Evolutionary conservation across 2,888 invertebrate genomes (phyloP), one percentile per base, ranked within the genome.

Genomic region (Philaethria dido): DNA sequence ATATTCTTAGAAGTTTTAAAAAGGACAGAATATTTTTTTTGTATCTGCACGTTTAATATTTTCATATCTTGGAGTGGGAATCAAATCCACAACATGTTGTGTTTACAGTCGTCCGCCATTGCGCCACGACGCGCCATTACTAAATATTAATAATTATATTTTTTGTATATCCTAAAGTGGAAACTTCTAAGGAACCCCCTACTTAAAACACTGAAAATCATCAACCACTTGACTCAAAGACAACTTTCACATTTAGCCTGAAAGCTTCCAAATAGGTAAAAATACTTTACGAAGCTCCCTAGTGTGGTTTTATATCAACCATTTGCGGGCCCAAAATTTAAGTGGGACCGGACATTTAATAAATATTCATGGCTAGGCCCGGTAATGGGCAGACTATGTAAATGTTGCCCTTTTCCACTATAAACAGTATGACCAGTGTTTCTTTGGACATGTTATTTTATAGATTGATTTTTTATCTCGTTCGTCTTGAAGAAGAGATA

Each of bases 351-450:
- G 67, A 66, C 71, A 62, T 72, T 69, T 70, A 67, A 74, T 75
- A 75, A 75, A 75, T 75, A 75, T 75, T 75, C 73, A 74, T 74
- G 54, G 52, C 59, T 62, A 61, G 68, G 69, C 74, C 66, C 69
- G 64, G 62, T 69, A 73, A 75, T 75, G 73, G 73, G 62, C 69
- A 68, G 71, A 73, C 72, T 74, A 74, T 75, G 73, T 45, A 69
- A 75, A 74, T 71, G 47, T 25, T 20, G 60, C 63, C 71, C 69
- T 68, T 73, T 71, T 44, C 62, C 61, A 55, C 66, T 69, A 50
- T 62, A 69, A 70, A 63, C 70, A 59, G 54, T 62, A 52, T 62
- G 48, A 33, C 29, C 42, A 36, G 48, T 60, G 68, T 65, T 52
- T 14, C 52, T 59, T 65, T 62, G 60, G 54, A 62, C 45, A 59